phyloP scores from a whole-genome alignment of 2,888 invertebrate genomes.

The Ectropis crepuscularia region DNA sequence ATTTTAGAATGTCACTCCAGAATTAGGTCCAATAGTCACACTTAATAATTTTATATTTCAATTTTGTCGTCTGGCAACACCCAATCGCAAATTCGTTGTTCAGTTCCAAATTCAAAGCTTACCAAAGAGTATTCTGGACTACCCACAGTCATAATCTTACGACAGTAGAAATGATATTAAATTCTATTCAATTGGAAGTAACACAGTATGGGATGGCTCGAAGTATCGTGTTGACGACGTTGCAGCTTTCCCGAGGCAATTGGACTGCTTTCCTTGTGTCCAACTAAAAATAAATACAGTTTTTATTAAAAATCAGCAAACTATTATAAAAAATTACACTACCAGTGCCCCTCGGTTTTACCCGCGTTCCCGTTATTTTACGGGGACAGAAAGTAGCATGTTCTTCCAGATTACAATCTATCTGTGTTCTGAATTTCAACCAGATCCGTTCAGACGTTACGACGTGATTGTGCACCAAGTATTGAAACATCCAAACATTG shows the following conservation, averaged over 20 bases:
- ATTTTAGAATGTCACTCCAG: too few relatives aligned
- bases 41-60: conserved; percentile 11
- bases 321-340: neutral
- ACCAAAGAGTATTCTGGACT: neutral
- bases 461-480: too few relatives aligned
- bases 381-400: too few relatives aligned
- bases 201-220: conserved; percentile 76
- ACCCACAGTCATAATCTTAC: conserved; percentile 12
- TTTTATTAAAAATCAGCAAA: neutral
- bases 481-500: too few relatives aligned
- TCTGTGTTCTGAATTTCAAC: too few relatives aligned
- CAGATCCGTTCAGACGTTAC: too few relatives aligned
- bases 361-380: too few relatives aligned
- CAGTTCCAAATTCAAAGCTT: conserved; percentile 7
- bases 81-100: conserved; percentile 21
- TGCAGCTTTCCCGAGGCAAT: conserved; percentile 60
- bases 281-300: conserved; percentile 55
- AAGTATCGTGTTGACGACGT: conserved; percentile 71
- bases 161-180: conserved; percentile 27
- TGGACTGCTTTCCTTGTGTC: conserved; percentile 60
- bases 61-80: conserved; percentile 16
- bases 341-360: too few relatives aligned
- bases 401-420: too few relatives aligned
- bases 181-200: conserved; percentile 56
- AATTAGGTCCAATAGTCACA: conserved; percentile 39